A percentile compares a stretch with the other conserved stretches of the same genome.
These are phyloP conservation scores for Anguilla pacifica DNA, from an alignment of 2,797 vertebrate species.

Conservation along the genomic window DNA sequence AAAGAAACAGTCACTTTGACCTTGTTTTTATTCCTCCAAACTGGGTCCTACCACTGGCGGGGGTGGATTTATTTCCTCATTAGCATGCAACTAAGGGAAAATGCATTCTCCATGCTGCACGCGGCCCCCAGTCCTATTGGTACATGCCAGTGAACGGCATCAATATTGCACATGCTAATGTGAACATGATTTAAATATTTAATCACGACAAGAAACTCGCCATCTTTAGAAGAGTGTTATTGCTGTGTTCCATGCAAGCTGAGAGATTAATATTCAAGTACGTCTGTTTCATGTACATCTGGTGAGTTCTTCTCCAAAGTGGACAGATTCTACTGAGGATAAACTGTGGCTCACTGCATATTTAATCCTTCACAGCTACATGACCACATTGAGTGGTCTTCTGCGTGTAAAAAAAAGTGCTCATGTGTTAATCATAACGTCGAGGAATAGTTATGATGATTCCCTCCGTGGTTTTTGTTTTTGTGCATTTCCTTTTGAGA, in stretches of 20 bases:
- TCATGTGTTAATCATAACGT: background rate
- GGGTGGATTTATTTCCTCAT: background rate
- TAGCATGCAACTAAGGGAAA: too few relatives aligned
- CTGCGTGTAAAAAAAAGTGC: background rate
- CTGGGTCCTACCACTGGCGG: background rate
- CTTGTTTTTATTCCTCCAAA: background rate
- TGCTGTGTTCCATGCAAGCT: background rate
- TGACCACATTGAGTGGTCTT: background rate
- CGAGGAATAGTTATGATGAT: background rate
- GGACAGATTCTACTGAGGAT: constrained; percentile 15
- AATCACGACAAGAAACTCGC: background rate
- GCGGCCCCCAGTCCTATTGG: background rate
- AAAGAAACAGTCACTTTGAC: background rate
- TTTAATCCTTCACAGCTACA: background rate
- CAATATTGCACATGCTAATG: constrained; percentile 20
- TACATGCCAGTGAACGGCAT: background rate
- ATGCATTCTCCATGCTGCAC: too few relatives aligned
- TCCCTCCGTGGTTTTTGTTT: background rate
- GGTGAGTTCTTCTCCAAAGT: background rate
- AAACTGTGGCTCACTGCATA: constrained; percentile 8
- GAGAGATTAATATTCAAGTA: constrained; percentile 18
- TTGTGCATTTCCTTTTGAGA: background rate
- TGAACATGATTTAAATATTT: constrained; percentile 12
- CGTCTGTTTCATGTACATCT: constrained; percentile 1
- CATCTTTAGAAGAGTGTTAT: background rate